phyloP scores from a whole-genome alignment of 2,113 vertebrate genomes.

The Bubo blakistoni region DNA sequence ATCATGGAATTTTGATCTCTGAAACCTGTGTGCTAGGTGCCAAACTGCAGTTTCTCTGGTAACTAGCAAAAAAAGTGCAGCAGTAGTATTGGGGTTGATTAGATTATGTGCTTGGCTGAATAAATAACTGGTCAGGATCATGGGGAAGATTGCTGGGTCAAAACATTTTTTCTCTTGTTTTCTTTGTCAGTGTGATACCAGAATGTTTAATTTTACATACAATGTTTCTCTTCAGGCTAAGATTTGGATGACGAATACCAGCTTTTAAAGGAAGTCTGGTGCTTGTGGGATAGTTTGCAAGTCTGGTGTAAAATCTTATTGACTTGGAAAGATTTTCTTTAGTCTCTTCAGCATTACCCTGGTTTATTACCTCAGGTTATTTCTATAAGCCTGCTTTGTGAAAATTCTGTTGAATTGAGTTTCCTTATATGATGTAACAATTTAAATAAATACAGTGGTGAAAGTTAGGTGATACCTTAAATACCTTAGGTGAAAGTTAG shows the following conservation, averaged over 20 bases:
- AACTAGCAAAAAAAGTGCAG: background rate
- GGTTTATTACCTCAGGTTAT: background rate
- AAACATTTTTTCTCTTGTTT: background rate
- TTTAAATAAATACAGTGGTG: background rate
- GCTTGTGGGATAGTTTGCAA: background rate
- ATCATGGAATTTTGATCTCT: background rate
- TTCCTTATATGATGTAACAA: background rate
- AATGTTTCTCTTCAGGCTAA: background rate
- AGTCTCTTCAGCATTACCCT: background rate
- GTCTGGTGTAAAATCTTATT: background rate
- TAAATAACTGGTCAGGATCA: background rate
- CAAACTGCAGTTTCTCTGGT: background rate
- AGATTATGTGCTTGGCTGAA: background rate
- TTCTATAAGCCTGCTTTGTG: background rate
- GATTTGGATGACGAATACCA: background rate
- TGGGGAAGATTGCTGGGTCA: background rate
- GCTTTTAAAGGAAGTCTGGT: background rate
- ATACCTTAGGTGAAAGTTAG: background rate
- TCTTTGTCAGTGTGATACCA: background rate
- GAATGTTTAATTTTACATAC: background rate
- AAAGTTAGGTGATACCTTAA: background rate
- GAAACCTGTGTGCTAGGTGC: background rate
- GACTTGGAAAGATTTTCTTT: background rate
- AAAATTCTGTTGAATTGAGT: background rate
- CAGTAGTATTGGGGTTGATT: background rate